Conservation (phyloP, 2,888 invertebrate genomes). For the Macrophya annulata region DNA sequence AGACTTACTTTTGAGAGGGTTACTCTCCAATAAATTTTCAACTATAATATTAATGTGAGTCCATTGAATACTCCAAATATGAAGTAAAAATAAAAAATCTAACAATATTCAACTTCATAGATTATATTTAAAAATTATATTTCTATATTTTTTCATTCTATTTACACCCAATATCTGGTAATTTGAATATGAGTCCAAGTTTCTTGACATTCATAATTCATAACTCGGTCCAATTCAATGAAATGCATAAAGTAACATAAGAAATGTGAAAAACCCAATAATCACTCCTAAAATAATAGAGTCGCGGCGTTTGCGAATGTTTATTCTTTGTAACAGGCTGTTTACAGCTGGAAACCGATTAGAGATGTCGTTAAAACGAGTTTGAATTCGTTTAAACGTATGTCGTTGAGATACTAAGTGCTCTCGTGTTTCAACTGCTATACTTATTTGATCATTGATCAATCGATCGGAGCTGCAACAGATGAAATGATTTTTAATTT, state of each 20-base stretch:
- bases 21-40: background rate
- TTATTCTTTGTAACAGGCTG: slow-evolving; percentile 95
- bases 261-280: slow-evolving; percentile 93
- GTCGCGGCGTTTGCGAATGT: slow-evolving; percentile 96
- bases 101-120: background rate
- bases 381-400: slow-evolving; percentile 94
- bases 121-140: slow-evolving; percentile 17
- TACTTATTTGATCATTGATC: slow-evolving; percentile 97
- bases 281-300: slow-evolving; percentile 95
- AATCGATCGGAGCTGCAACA: slow-evolving; percentile 92
- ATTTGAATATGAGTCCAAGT: background rate
- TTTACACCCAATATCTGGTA: slow-evolving; percentile 49
- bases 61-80: background rate
- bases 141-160: slow-evolving; percentile 10
- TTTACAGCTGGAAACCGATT: slow-evolving; percentile 93
- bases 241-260: slow-evolving; percentile 91
- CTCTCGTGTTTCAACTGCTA: slow-evolving; percentile 98
- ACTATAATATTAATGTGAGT: background rate
- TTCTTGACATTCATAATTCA: background rate
- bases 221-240: slow-evolving; percentile 80
- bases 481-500: slow-evolving; percentile 59
- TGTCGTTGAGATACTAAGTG: slow-evolving; percentile 94
- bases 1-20: background rate
- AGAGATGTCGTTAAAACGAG: slow-evolving; percentile 95
- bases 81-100: background rate